phyloP scores from a whole-genome alignment of 2,888 invertebrate species.

The Idaea biselata region DNA sequence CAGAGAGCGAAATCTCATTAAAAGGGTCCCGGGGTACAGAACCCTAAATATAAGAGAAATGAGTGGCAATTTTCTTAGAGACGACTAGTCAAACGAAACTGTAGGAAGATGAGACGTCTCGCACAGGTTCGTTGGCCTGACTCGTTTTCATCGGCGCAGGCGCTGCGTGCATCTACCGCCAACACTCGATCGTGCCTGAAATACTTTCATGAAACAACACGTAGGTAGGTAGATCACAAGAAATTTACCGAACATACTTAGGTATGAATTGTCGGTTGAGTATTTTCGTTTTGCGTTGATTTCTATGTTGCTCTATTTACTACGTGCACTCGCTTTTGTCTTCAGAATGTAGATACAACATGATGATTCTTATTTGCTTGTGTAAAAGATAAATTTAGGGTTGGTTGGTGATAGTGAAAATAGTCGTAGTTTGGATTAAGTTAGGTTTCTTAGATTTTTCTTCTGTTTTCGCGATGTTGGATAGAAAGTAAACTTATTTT shows the following conservation, averaged over 20 bases:
- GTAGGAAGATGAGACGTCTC: conserved; percentile 36
- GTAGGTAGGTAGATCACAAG: conserved; percentile 30
- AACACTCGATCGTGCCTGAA: conserved; percentile 54
- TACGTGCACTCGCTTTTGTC: conserved; percentile 22
- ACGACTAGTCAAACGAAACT: conserved; percentile 10
- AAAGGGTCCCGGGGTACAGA: too few relatives aligned
- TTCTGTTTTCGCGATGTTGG: too few relatives aligned
- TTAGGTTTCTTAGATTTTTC: too few relatives aligned
- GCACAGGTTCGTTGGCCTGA: conserved; percentile 65
- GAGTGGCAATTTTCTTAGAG: neutral
- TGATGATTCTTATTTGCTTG: neutral
- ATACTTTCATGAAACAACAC: conserved; percentile 51
- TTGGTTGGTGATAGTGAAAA: neutral
- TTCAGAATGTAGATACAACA: conserved; percentile 13
- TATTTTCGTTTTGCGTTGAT: conserved; percentile 20
- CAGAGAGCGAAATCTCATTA: too few relatives aligned
- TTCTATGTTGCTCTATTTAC: conserved; percentile 26
- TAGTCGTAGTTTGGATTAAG: neutral
- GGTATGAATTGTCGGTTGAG: conserved; percentile 23
- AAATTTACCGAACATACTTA: conserved; percentile 26
- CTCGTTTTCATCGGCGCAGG: conserved; percentile 73
- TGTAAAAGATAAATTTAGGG: neutral
- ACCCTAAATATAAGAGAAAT: conserved; percentile 1
- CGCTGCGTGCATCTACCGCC: conserved; percentile 34
- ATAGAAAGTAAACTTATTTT: too few relatives aligned